Conservation (phyloP, 2,797 vertebrate genomes). For the Hozukius guyotensis region DNA sequence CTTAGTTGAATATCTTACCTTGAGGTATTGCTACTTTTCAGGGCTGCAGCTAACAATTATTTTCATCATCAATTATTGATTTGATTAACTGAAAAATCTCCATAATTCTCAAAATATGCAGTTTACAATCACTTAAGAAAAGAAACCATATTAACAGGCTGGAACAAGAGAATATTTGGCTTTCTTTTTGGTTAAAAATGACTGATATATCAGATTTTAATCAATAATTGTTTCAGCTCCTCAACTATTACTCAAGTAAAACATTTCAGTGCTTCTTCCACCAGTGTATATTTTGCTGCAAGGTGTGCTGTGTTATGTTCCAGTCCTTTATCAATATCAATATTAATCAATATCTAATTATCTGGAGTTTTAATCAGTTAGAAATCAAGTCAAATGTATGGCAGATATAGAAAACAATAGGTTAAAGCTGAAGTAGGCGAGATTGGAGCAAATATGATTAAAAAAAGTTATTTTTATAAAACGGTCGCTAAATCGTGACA, state of each 20-base stretch:
- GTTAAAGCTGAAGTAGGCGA: too few relatives aligned
- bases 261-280: background rate
- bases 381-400: background rate
- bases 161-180: background rate
- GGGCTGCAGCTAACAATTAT: background rate
- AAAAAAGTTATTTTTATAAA: too few relatives aligned
- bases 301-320: background rate
- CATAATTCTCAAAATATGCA: background rate
- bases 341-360: background rate
- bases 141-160: background rate
- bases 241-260: background rate
- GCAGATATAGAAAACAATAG: background rate
- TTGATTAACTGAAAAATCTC: background rate
- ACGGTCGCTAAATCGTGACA: too few relatives aligned
- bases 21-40: background rate
- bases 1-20: background rate
- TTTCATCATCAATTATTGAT: background rate
- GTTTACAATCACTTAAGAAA: background rate
- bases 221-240: too few relatives aligned
- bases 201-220: background rate
- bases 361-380: background rate
- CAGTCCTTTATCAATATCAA: background rate
- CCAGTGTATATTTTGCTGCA: background rate
- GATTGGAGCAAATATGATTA: too few relatives aligned
- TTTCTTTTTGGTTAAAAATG: background rate